phyloP scores from a whole-genome alignment of 2,113 vertebrate species.

The Saguinus imperator region DNA sequence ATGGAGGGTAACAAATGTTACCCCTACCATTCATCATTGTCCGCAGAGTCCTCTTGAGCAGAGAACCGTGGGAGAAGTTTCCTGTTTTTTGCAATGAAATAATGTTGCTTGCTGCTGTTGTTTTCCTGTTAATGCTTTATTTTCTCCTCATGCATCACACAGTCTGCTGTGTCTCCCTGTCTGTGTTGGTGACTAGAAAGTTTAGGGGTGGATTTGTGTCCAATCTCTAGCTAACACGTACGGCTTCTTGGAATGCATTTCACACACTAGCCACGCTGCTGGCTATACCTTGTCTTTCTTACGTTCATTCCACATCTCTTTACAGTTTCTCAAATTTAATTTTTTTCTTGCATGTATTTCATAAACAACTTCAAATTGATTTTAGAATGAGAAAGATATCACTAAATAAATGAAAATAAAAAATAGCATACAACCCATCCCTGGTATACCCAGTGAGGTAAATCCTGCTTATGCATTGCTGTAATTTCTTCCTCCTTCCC shows the following conservation, averaged over 20 bases:
- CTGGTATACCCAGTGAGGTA: neutral
- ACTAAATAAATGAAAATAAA: slow-evolving; percentile 55
- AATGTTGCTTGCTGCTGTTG: neutral
- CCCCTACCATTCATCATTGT: neutral
- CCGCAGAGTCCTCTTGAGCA: neutral
- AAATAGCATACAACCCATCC: neutral
- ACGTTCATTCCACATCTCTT: neutral
- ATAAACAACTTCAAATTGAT: slow-evolving; percentile 50
- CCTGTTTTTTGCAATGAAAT: neutral
- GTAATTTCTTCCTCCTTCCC: neutral
- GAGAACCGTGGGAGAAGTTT: neutral
- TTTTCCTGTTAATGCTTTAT: neutral
- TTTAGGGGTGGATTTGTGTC: neutral
- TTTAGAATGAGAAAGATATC: slow-evolving; percentile 34
- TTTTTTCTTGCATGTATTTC: slow-evolving; percentile 39
- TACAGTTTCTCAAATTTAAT: slow-evolving; percentile 47
- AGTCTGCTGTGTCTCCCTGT: neutral
- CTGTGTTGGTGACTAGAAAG: neutral
- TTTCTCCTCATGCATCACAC: neutral
- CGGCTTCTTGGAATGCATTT: neutral
- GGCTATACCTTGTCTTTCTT: neutral
- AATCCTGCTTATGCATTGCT: neutral
- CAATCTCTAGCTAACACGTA: neutral
- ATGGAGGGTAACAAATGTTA: neutral
- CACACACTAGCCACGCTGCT: neutral